A percentile compares a stretch with the other conserved stretches of the same genome.
phyloP scores from a whole-genome alignment of 1,140 invertebrate species.

The Drosophila oshimai region DNA sequence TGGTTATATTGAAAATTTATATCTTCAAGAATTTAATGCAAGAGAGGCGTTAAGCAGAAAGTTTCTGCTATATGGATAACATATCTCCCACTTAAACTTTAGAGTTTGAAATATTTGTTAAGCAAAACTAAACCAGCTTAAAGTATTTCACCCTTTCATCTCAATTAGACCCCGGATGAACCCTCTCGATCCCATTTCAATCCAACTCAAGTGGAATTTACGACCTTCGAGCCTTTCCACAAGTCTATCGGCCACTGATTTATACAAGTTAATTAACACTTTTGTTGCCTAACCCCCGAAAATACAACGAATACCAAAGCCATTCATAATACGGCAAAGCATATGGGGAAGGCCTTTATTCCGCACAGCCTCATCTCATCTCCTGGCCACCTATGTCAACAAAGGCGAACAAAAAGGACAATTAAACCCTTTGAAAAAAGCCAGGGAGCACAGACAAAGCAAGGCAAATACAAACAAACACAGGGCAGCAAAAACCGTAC shows the following conservation, averaged over 20 bases:
- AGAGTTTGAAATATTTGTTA: too few species aligned
- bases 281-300: constrained; percentile 45
- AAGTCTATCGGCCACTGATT: constrained; percentile 60
- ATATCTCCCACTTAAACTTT: too few species aligned
- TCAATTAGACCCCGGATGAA: not conserved
- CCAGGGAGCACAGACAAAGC: constrained; percentile 52
- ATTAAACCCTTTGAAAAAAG: constrained; percentile 73
- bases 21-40: too few species aligned
- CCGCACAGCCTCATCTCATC: constrained; percentile 2
- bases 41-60: too few species aligned
- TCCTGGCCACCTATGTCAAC: constrained; percentile 59
- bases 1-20: not conserved
- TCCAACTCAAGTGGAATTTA: constrained; percentile 24
- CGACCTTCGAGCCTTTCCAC: not conserved
- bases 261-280: constrained; percentile 79
- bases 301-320: constrained; percentile 31
- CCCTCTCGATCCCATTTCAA: constrained; percentile 14
- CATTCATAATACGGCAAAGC: constrained; percentile 22
- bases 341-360: constrained; percentile 9
- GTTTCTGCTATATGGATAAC: too few species aligned
- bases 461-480: constrained; percentile 60
- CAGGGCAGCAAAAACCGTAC: constrained; percentile 14
- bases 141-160: not conserved
- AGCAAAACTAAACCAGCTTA: not conserved
- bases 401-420: constrained; percentile 67